Percentiles rank a stretch among this genome's conserved stretches.
These are phyloP conservation scores for Volucella zonaria DNA, from an alignment of 2,888 invertebrate genomes.

Conservation along the genomic window DNA sequence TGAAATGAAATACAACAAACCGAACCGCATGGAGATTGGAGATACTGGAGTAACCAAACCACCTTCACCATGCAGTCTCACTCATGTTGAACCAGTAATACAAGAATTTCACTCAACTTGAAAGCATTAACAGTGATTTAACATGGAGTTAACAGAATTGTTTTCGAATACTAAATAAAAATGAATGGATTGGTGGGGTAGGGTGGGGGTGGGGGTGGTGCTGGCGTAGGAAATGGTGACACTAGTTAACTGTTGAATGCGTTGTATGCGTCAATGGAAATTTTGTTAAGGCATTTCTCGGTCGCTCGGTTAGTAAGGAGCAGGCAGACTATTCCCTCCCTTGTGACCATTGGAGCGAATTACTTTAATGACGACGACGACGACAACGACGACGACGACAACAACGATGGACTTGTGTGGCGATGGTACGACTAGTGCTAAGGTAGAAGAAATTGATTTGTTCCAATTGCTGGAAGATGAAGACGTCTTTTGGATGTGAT, in stretches of 20 bases:
- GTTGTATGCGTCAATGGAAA: slow-evolving; percentile 54
- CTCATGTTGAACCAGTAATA: slow-evolving; percentile 38
- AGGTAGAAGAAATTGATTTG: slow-evolving; percentile 19
- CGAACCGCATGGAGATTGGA: slow-evolving; percentile 53
- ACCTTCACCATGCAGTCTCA: slow-evolving; percentile 41
- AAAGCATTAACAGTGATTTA: slow-evolving; percentile 3
- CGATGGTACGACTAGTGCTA: slow-evolving; percentile 1
- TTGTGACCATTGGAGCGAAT: slow-evolving; percentile 36
- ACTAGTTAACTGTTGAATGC: slow-evolving; percentile 70
- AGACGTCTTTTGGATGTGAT: background rate
- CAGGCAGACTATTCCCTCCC: slow-evolving; percentile 6
- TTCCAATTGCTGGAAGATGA: background rate
- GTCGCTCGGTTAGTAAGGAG: slow-evolving; percentile 57
- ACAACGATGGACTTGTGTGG: background rate
- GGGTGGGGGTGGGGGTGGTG: background rate
- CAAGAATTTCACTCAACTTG: slow-evolving; percentile 59
- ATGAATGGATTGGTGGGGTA: slow-evolving; percentile 2
- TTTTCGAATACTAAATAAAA: background rate
- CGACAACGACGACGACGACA: background rate
- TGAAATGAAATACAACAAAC: slow-evolving; percentile 39
- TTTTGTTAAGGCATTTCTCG: slow-evolving; percentile 35
- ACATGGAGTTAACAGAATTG: slow-evolving; percentile 59
- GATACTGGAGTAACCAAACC: slow-evolving; percentile 58
- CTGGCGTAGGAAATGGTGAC: background rate
- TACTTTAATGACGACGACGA: slow-evolving; percentile 54